These are phyloP conservation scores for Engraulis encrasicolus DNA, from an alignment of 2,113 vertebrate genomes.

Conservation along the genomic window DNA sequence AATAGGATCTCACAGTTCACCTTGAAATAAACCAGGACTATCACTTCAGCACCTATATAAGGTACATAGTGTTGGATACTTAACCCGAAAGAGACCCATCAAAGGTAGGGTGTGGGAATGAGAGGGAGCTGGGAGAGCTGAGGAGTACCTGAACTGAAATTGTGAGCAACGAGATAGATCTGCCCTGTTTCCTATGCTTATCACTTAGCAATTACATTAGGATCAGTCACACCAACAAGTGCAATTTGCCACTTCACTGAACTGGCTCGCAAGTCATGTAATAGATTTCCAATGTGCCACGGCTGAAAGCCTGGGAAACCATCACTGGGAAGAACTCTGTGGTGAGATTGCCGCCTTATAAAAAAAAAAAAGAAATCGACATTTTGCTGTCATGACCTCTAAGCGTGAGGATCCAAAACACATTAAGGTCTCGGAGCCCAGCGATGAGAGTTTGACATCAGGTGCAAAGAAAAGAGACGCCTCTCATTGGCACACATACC, in stretches of 20 bases:
- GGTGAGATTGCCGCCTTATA: background rate
- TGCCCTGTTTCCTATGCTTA: background rate
- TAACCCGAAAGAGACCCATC: background rate
- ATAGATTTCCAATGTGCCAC: background rate
- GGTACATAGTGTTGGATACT: too few species aligned
- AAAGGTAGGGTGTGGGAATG: background rate
- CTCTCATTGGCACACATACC: background rate
- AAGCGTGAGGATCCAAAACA: background rate
- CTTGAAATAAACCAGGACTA: too few species aligned
- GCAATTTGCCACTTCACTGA: background rate
- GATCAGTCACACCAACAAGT: background rate
- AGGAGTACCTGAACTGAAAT: background rate
- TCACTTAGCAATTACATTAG: background rate
- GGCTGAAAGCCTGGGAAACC: background rate
- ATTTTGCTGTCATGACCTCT: background rate
- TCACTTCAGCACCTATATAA: too few species aligned
- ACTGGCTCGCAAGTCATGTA: background rate
- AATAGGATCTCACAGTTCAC: too few species aligned
- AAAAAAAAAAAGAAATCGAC: background rate
- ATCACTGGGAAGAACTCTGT: background rate
- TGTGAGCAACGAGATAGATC: background rate
- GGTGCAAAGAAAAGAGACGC: background rate
- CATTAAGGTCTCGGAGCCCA: background rate
- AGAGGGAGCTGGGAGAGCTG: background rate
- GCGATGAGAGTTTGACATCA: background rate